Base-by-base conservation (phyloP, 2,888 invertebrate species). In the Coenonympha glycerion region DNA sequence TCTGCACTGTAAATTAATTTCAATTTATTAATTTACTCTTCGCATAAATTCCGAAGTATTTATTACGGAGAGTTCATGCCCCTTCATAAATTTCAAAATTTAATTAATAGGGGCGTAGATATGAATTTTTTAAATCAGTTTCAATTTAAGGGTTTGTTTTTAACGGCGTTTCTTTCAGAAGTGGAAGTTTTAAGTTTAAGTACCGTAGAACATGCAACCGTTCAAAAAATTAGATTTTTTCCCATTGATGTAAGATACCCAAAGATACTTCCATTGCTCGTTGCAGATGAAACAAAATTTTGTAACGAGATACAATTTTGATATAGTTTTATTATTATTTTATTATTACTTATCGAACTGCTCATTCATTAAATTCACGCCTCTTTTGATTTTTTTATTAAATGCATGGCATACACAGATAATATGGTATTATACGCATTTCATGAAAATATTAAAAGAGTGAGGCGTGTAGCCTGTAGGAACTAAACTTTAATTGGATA, bases 21-120 rank as follows among this genome's bases (percentile, higher is more conserved):
- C 22, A 24, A 24, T 24, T 22, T 3, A 21, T 22, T 37, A 11
- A 16, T 37, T 15, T 13, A 39, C 24, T 9, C 22, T 13, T 13
- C 24, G 39, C 22, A 39, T 39, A 24, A 39, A 39, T 39, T 15
- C 22, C 24, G 24, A 24, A 24, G 16, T 24, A 39, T 24, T 39
- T 24, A 39, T 24, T 15, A 9, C 39, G 24, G 15, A 22, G 9
- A 13, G 15, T 9, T 22, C 37, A 21, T 22, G 37, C 21, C 22
- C 22, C 15, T 9, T 16, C 22, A 22, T 37, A 37, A 37, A 39
- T 39, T 39, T 9, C 22, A 24, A 24, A 39, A 24, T 39, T 39
- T 39, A 39, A 39, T 39, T 39, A 39, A 39, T 24, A 8, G 24
- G 24, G 39, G 39, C 15, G 22, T 15, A 24, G 9, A 22, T 24